A percentile compares a stretch with the other conserved stretches of the same genome.
phyloP scores from a whole-genome alignment of 1,140 invertebrate species.

The Delia radicum region DNA sequence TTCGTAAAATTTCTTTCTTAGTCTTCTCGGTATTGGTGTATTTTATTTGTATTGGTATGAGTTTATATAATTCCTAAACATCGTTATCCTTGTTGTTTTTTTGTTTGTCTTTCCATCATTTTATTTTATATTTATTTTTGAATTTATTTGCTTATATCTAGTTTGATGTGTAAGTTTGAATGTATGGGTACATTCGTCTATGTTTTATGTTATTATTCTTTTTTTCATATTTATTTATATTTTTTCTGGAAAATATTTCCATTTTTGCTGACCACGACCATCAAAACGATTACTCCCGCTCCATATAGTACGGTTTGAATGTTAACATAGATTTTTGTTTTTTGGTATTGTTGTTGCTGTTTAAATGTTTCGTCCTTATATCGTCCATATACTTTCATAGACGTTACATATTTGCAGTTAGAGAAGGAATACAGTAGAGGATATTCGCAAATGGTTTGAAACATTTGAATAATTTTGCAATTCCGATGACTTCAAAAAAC shows the following conservation, averaged over 20 bases:
- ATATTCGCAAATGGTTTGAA: neutral
- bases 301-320: neutral
- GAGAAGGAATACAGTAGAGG: neutral
- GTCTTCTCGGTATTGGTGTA: neutral
- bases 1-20: too few relatives aligned
- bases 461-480: too few relatives aligned
- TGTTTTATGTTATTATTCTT: neutral
- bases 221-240: neutral
- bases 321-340: neutral
- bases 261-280: constrained; percentile 1
- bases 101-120: neutral
- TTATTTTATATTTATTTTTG: neutral
- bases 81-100: neutral
- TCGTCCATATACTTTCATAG: neutral
- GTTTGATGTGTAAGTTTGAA: neutral
- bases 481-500: too few relatives aligned
- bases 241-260: neutral
- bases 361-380: neutral
- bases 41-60: neutral
- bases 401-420: neutral
- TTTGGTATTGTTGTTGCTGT: neutral
- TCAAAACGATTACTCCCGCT: constrained; percentile 3
- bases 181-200: neutral
- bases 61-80: neutral
- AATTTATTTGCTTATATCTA: neutral